Conservation (phyloP, 1,140 invertebrate genomes). For the Gryon sp. region DNA sequence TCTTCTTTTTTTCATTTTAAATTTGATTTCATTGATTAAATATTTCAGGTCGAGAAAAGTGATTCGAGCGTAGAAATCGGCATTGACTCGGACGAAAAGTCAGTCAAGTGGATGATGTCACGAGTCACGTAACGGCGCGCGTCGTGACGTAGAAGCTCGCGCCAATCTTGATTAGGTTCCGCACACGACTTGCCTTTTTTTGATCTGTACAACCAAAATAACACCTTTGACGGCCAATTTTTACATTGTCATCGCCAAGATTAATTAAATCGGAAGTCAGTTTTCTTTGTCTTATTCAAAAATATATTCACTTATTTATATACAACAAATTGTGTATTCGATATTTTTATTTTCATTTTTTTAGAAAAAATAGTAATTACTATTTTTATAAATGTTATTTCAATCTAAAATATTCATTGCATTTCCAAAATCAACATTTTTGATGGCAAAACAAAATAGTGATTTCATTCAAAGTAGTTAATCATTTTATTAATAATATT, state of each 20-base stretch:
- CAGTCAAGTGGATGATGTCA: slow-evolving; percentile 66
- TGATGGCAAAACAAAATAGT: no score
- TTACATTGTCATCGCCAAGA: slow-evolving; percentile 12
- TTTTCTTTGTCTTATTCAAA: no score
- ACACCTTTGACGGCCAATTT: slow-evolving; percentile 22
- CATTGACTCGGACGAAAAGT: slow-evolving; percentile 45
- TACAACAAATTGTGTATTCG: background rate
- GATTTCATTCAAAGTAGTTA: no score
- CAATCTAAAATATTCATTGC: no score
- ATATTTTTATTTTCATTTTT: no score
- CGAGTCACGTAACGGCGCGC: slow-evolving; percentile 62
- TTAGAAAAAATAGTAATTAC: no score
- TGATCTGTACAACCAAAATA: slow-evolving; percentile 35
- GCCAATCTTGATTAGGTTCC: slow-evolving; percentile 57
- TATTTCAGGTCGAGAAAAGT: background rate
- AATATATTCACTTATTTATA: background rate
- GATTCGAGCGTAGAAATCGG: background rate
- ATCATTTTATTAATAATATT: no score
- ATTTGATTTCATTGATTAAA: no score
- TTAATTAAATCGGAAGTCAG: background rate
- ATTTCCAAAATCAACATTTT: no score
- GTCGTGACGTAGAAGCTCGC: slow-evolving; percentile 61
- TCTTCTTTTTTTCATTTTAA: no score
- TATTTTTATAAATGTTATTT: no score
- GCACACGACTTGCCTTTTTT: slow-evolving; percentile 57